These are phyloP conservation scores for Zoanthus sociatus DNA, from an alignment of 92 coral and sea anemone genomes.

Conservation along the genomic window DNA sequence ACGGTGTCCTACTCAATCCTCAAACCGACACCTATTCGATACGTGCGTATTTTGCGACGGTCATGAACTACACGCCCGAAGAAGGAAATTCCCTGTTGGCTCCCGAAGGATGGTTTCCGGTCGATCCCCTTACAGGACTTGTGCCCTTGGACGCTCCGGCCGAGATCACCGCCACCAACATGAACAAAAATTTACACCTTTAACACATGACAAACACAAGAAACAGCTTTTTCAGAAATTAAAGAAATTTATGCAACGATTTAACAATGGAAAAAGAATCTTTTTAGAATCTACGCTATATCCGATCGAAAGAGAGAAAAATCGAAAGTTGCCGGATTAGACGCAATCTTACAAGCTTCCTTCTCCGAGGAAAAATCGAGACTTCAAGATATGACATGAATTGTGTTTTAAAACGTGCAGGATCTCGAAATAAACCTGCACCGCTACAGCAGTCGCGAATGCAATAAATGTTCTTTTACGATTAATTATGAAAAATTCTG, in stretches of 20 bases:
- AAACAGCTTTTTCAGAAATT: slow-evolving; percentile 38
- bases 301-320: slow-evolving; percentile 14
- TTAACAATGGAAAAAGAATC: slow-evolving; percentile 38
- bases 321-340: slow-evolving; percentile 35
- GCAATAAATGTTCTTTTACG: slow-evolving; percentile 42
- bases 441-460: slow-evolving; percentile 34
- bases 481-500: slow-evolving; percentile 46
- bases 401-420: slow-evolving; percentile 1
- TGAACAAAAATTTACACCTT: background rate
- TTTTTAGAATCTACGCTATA: slow-evolving; percentile 15
- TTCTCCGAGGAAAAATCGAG: background rate
- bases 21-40: too few species aligned
- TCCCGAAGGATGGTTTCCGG: too few species aligned
- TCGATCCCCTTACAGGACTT: too few species aligned
- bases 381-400: background rate
- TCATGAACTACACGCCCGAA: too few species aligned
- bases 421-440: slow-evolving; percentile 28
- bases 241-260: slow-evolving; percentile 42
- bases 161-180: too few species aligned
- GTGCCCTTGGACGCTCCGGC: too few species aligned
- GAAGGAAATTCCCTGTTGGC: too few species aligned
- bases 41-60: too few species aligned
- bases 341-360: slow-evolving; percentile 9
- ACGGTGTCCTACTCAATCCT: too few species aligned
- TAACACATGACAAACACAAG: slow-evolving; percentile 26